These are phyloP conservation scores for Oryzias sinensis DNA, from an alignment of 2,797 vertebrate genomes.

Conservation along the genomic window DNA sequence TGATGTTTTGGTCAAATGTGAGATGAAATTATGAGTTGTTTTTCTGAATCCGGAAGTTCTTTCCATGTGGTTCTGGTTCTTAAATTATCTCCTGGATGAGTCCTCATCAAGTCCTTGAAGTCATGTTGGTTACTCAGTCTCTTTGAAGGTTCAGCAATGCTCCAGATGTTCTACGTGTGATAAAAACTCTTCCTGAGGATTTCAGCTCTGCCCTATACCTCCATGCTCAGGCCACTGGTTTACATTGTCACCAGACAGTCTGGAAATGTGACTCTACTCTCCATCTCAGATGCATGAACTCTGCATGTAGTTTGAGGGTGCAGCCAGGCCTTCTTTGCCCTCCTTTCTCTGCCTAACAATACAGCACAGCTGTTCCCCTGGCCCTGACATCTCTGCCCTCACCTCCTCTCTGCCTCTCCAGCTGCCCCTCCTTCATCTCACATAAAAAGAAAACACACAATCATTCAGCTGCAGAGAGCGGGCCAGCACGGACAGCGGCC, in stretches of 20 bases:
- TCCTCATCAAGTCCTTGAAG: too few species aligned
- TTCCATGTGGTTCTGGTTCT: too few species aligned
- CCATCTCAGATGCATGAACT: constrained; percentile 13
- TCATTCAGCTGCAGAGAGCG: constrained; percentile 33
- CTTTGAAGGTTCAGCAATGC: too few species aligned
- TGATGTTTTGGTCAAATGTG: too few species aligned
- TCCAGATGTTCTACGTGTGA: too few species aligned
- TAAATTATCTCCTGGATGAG: too few species aligned
- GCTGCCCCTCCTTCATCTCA: constrained; percentile 36
- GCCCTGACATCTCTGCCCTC: constrained; percentile 26
- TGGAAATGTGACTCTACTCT: constrained; percentile 19
- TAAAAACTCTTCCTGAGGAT: too few species aligned
- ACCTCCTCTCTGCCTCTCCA: constrained; percentile 11
- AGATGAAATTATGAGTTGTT: too few species aligned
- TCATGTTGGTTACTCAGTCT: too few species aligned
- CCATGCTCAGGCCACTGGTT: neutral
- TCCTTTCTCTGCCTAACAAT: constrained; percentile 40
- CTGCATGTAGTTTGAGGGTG: constrained; percentile 27
- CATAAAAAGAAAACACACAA: constrained; percentile 30
- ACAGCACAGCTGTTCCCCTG: constrained; percentile 54
- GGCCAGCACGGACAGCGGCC: constrained; percentile 4
- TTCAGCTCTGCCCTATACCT: too few species aligned
- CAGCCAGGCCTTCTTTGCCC: constrained; percentile 29
- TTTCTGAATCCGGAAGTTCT: too few species aligned
- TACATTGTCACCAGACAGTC: neutral